Base-by-base conservation (phyloP, 2,113 vertebrate genomes). In the Andinoacara biseriatus region DNA sequence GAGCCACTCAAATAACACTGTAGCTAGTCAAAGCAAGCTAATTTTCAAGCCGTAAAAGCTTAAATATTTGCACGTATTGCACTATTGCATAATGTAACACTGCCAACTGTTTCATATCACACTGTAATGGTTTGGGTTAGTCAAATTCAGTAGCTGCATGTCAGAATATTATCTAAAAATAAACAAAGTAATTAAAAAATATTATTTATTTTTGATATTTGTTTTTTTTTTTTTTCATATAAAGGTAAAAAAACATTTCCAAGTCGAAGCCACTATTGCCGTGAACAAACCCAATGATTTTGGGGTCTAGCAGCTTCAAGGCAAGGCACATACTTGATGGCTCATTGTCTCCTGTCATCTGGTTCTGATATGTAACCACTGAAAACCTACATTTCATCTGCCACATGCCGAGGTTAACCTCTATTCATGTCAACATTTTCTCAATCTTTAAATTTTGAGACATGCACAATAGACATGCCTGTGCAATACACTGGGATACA, bases 331-430 rank as follows among this genome's bases (percentile, higher is more conserved):
- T 76, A 76, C 84, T 59, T 58, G 90, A 90, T 52, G 87, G 69
- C 81, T 85, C 67, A 18, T 81, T 86, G 85, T 89, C 87, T 80
- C 76, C 62, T 77, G 60, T 92, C 93, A 93, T 94, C 93, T 91
- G 93, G 84, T 93, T 94, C 87, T 87, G 88, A 93, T 93, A 82
- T 72, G 56, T 78, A 80, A 87, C 74, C 10, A 13, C 63, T 26
- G 22, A 59, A 92, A 92, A 89, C 80, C 80, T 86, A 82, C 67
- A 83, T 85, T 89, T 83, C 75, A 80, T 89, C 86, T 77, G 81
- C 69, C 82, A 60, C 89, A 89, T 75, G 82, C 76, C 31, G 81
- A 91, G 91, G 93, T 93, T 94, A 90, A 92, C 88, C 91, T 88
- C 92, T 91, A 84, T 67, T 90, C 87, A 80, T 87, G 90, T 92